Base-by-base conservation (phyloP, 2,797 vertebrate species). In the Gambusia yucatana region DNA sequence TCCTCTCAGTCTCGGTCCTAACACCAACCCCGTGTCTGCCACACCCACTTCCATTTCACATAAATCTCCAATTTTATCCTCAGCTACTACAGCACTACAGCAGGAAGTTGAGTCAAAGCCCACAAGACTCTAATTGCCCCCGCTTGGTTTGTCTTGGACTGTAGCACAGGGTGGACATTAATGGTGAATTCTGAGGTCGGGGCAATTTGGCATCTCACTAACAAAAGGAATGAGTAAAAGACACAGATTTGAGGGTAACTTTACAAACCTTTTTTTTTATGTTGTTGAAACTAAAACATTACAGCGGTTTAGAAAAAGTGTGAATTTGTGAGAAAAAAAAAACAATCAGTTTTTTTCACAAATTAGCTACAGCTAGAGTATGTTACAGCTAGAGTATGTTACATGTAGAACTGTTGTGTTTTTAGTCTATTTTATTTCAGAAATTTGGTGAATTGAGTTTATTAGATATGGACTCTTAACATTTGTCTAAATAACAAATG, bases 71-170 rank as follows among this genome's bases (percentile, higher is more conserved):
- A 16, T 88, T 95, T 93, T 93, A 92, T 80, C 74, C 89, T 82
- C 70, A 88, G 39, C 84, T 90, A 84, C 92, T 97, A 86, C 82
- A 95, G 96, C 92, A 84, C 92, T 97, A 86, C 82, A 95, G 96
- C 92, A 76, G 96, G 96, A 92, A 97, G 94, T 86, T 87, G 94
- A 79, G 80, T 95, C 85, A 96, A 96, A 95, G 96, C 96, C 90
- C 96, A 95, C 84, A 88, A 92, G 73, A 92, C 95, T 84, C 93
- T 47, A 71, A 76, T 36, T 72, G 48, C 84, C 77, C 67, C 74
- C 46, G 13, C 85, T 81, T 75, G 74, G 48, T 83, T 70, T 65
- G 79, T 50, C 73, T 78, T 16, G 39, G 73, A 84, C 78, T 86
- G 84, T 44, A 86, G 86, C 87, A 83, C 88, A 88, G 69, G 50